Evolutionary conservation across 1,140 invertebrate species (phyloP), one percentile per base, ranked within the genome.

Genomic region (Dendroctonus valens): DNA sequence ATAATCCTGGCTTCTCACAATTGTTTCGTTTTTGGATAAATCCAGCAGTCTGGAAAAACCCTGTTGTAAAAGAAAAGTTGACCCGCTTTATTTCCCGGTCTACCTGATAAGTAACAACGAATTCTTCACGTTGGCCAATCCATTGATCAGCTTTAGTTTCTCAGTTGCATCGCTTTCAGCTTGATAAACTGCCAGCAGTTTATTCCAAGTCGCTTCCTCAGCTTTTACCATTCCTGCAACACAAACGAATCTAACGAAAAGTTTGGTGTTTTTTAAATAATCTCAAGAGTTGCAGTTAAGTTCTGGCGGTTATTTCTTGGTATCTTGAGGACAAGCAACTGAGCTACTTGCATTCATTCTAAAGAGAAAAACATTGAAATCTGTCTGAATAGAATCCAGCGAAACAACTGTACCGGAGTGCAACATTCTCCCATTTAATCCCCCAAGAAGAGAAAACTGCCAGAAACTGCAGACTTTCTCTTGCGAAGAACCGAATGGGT

Each of bases 1-100:
- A 72, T 92, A 93, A 79, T 96, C 93, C 78, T 96, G 93, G 7
- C 86, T 81, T 26, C 92, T 83, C 0, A 97, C 86, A 58, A 88
- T 84, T 2, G 77, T 84, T 69, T 92, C 89, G 74, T 94, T 83
- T 82, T 87, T 88, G 0, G 90, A 86, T 55, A 88, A 79, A 12
- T 83, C 77, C 70, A 91, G 82, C 75, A 90, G 86, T 76, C 92
- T 89, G 72, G 58, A n/a, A 37, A 48, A 40, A 51, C 7, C n/a
- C 3, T 48, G 48, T 12, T 40, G 15, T n/a, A 55, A 55, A n/a
- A n/a, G 41, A 55, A 55, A 26, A 52, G 0, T 4, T 6, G 50
- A 52, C 12, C 6, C 37, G 5, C 50, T 52, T 12, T 44, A 62
- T n/a, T 64, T 2, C 44, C 7, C 6, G 39, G 12, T 14, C 38